Conservation (phyloP, 2,888 invertebrate genomes). For the Stenotaenia linearis region DNA sequence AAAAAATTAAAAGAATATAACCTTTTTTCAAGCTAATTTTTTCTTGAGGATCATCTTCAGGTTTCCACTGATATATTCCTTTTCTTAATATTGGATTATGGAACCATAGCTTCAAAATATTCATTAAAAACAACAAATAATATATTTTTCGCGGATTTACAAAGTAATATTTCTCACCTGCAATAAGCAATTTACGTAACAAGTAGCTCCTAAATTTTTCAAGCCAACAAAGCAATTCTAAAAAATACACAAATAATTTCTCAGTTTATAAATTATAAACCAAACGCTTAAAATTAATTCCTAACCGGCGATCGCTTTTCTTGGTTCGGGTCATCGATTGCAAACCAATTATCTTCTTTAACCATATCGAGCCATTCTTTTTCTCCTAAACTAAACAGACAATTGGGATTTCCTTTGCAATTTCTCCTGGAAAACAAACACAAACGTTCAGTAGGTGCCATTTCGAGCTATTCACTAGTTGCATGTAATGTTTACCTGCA, state of each 20-base stretch:
- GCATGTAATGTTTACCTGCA: conserved; percentile 44
- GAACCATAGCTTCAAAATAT: conserved; percentile 61
- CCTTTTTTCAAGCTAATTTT: neutral
- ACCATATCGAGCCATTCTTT: conserved; percentile 54
- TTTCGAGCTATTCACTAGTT: neutral
- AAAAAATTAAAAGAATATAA: neutral
- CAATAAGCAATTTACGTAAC: too few relatives aligned
- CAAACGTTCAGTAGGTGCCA: too few relatives aligned
- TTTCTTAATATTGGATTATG: conserved; percentile 55
- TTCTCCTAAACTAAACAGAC: conserved; percentile 57
- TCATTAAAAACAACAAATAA: too few relatives aligned
- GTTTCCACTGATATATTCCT: conserved; percentile 56
- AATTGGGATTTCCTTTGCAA: conserved; percentile 57
- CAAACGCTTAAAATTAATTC: neutral
- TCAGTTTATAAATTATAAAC: neutral
- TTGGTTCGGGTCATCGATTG: conserved; percentile 44
- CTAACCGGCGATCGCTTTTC: conserved; percentile 44
- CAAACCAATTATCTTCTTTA: conserved; percentile 48
- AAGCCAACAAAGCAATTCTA: conserved; percentile 54
- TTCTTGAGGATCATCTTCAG: conserved; percentile 40
- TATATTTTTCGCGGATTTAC: too few relatives aligned
- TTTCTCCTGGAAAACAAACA: conserved; percentile 51
- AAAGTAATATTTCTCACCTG: neutral
- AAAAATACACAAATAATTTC: neutral
- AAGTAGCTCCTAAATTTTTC: conserved; percentile 59